Evolutionary conservation across 1,140 invertebrate species (phyloP).

Genomic region (Ctenoplectra terminalis): DNA sequence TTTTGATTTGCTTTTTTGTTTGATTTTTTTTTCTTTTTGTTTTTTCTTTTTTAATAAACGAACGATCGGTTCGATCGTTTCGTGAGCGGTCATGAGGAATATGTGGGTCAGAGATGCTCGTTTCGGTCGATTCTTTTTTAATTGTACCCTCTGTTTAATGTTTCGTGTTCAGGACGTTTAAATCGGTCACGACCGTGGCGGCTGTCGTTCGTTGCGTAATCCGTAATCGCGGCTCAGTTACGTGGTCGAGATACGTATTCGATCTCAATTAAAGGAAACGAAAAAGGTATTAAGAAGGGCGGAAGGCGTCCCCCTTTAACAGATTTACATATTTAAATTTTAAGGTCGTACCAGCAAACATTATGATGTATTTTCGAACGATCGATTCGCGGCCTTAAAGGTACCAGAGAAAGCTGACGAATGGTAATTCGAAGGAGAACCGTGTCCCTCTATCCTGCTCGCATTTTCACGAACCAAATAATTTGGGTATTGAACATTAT

Average conservation of each 20-base stretch:
- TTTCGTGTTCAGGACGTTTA: slow-evolving; percentile 13
- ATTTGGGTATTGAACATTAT: background rate
- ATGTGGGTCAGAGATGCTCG: slow-evolving; percentile 30
- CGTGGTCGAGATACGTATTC: slow-evolving; percentile 21
- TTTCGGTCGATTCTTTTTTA: background rate
- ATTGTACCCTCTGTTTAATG: slow-evolving; percentile 7
- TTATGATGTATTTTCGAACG: slow-evolving; percentile 27
- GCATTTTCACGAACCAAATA: background rate
- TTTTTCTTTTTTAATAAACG: background rate
- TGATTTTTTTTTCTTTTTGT: no score
- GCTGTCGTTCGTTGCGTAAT: slow-evolving; percentile 21
- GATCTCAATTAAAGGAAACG: slow-evolving; percentile 50
- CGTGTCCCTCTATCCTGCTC: background rate
- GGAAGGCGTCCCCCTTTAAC: background rate
- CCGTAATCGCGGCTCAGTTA: slow-evolving; percentile 41
- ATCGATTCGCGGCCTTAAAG: slow-evolving; percentile 9
- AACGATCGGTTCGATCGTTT: slow-evolving; percentile 1
- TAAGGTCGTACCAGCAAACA: background rate
- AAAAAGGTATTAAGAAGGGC: slow-evolving; percentile 27
- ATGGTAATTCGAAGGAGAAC: slow-evolving; percentile 12
- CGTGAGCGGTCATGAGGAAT: background rate
- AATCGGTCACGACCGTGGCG: slow-evolving; percentile 30
- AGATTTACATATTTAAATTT: slow-evolving; percentile 47
- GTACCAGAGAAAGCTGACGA: slow-evolving; percentile 33
- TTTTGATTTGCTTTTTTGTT: background rate